Base-by-base conservation (phyloP, 2,888 invertebrate species). In the Phalera bucephala region DNA sequence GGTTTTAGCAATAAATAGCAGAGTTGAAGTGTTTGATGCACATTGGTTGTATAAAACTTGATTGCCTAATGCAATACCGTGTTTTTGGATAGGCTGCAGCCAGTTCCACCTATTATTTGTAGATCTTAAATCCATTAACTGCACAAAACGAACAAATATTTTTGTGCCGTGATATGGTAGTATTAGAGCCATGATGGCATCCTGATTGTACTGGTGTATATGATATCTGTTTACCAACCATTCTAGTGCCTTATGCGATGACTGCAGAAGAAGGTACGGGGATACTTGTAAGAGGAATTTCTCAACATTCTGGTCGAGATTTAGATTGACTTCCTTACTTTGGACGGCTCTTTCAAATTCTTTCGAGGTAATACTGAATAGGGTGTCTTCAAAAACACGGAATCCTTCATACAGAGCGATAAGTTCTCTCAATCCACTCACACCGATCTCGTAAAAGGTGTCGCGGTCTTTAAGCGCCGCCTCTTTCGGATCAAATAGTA, bases 91-190 rank as follows among this genome's bases (percentile, higher is more conserved):
- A 0, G 93, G 88, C 15, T 90, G 76, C 15, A 99, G 77, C 95
- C 96, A 97, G 48, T 91, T 83, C 95, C 96, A 97, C 39, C 91
- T 88, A 34, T 92, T 92, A n/a, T 80, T 81, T 0, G 73, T 59
- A 4, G 92, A 82, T 11, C 91, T 91, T 7, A 98, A 72, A 33
- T 94, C 91, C 57, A 96, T 70, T 0, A 97, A 86, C 74, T 97
- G 96, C 1, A 99, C 72, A 31, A 96, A 92, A 59, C 93, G 83
- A 0, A 96, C 93, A 84, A 99, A 99, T 45, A 96, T 94, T 52
- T 95, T 95, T 0, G 97, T 96, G 64, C 97, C 96, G 77, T 99
- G 97, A 73, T 97, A 99, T 0, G 99, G 99, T 35, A 99, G 79
- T 36, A 96, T 94, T 5, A 96, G 87, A 43, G 94, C 91, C 61